Evolutionary conservation across 2,888 invertebrate species (phyloP), one percentile per base, ranked within the genome.

Genomic region (Protophormia terraenovae): DNA sequence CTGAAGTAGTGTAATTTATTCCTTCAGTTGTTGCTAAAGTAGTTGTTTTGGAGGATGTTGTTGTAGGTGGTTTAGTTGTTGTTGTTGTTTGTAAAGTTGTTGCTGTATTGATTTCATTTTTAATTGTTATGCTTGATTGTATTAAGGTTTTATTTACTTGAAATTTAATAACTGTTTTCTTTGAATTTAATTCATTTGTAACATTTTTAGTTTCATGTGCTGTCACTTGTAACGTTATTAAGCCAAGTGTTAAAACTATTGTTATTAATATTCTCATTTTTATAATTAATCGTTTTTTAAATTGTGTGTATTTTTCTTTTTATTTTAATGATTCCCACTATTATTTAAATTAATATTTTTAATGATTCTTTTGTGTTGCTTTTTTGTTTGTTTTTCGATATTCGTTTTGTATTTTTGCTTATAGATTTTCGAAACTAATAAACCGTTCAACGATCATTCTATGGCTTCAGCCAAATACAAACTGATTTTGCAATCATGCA

Each of bases 381-480:
- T 35, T 35, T 35, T 2, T 38, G 7, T 41, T 50, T 35, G 32
- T 38, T 35, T 53, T 45, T 45, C 16, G 58, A 41, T 41, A 24
- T 27, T 76, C 35, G 35, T 76, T 60, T n/a, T 62, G 47, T 64
- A 50, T 75, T 22, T 75, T 35, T 69, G 29, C 62, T 78, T 62
- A 27, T 22, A 53, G n/a, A 50, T 76, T 53, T 35, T 41, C 60
- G 29, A 41, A 22, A 69, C 38, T 62, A 55, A 76, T 62, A 10
- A 58, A 29, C 71, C 80, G 84, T 55, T 79, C 10, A 32, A 72
- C 32, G 71, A 58, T 71, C 76, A 76, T 76, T 84, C 80, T 76
- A 60, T 62, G 66, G 24, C 58, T 27, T 66, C 19, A 58, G 71
- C 50, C 76, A 66, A 66, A 76, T 76, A 72, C 71, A 22, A 80